A percentile compares a stretch with the other conserved stretches of the same genome.
Conservation (phyloP, 1,140 invertebrate species). For the Drosophila pallidifrons region DNA sequence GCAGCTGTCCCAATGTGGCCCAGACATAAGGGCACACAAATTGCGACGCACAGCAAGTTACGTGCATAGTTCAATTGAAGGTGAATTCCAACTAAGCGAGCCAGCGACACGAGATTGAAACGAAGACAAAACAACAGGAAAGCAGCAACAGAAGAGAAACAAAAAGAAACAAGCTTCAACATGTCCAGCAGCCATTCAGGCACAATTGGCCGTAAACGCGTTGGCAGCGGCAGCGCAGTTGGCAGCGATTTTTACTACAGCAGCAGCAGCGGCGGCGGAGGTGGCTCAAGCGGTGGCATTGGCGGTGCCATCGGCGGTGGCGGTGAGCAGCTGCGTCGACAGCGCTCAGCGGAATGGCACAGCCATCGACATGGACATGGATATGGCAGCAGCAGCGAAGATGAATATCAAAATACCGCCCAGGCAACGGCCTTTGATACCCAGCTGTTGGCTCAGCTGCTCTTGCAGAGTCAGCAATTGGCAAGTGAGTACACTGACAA, state of each 20-base stretch:
- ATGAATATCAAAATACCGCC: constrained; percentile 86
- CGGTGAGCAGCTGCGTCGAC: constrained; percentile 85
- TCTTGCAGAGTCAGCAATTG: constrained; percentile 87
- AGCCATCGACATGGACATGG: constrained; percentile 86
- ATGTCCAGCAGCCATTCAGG: constrained; percentile 84
- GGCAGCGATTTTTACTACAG: constrained; percentile 79
- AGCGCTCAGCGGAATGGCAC: constrained; percentile 88
- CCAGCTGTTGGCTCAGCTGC: constrained; percentile 86
- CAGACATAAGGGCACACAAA: constrained; percentile 43
- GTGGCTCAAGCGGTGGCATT: constrained; percentile 12
- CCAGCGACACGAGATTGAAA: not conserved
- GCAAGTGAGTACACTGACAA: constrained; percentile 84
- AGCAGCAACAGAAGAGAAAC: not conserved
- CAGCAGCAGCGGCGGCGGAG: constrained; percentile 31
- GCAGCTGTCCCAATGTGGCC: constrained; percentile 34
- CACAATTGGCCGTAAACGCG: constrained; percentile 84
- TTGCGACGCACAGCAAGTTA: constrained; percentile 44
- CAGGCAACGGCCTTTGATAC: constrained; percentile 84
- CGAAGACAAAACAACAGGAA: not conserved
- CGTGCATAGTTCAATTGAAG: constrained; percentile 68
- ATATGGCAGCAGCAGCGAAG: constrained; percentile 87
- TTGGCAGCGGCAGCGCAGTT: constrained; percentile 75
- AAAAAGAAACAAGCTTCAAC: constrained; percentile 8
- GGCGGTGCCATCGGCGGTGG: constrained; percentile 20
- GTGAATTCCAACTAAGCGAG: constrained; percentile 36